Percentiles rank a stretch among this genome's conserved stretches.
Evolutionary conservation across 2,113 vertebrate species (phyloP).

Genomic region (Hydrolagus affinis): DNA sequence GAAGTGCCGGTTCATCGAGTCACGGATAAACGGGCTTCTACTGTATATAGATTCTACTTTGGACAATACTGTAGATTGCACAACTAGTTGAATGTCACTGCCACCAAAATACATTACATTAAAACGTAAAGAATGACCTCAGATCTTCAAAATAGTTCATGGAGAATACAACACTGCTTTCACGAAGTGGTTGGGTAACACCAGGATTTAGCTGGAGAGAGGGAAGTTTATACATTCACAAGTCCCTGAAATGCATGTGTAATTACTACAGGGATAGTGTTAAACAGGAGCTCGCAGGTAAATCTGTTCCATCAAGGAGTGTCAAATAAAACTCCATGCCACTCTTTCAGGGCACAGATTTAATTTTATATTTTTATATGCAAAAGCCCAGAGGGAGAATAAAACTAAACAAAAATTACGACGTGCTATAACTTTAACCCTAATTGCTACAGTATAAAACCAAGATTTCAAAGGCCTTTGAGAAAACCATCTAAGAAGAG

Average conservation of each 20-base stretch:
- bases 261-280: neutral
- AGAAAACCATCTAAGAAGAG: neutral
- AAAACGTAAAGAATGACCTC: too few species aligned
- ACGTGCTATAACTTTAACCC: neutral
- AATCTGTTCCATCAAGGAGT: neutral
- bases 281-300: neutral
- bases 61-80: too few species aligned
- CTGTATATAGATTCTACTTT: too few species aligned
- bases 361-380: neutral
- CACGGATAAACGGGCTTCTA: too few species aligned
- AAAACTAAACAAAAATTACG: neutral
- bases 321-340: neutral
- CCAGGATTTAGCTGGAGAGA: too few species aligned
- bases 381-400: neutral
- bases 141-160: too few species aligned
- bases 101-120: too few species aligned
- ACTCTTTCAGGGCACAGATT: neutral
- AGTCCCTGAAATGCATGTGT: neutral
- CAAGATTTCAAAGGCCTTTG: too few species aligned
- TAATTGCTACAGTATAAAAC: slow-evolving; percentile 12
- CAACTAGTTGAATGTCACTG: too few species aligned
- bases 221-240: neutral
- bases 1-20: too few species aligned
- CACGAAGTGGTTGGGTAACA: too few species aligned
- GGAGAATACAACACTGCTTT: too few species aligned